phyloP scores from a whole-genome alignment of 2,888 invertebrate genomes.

The Isoperla grammatica region DNA sequence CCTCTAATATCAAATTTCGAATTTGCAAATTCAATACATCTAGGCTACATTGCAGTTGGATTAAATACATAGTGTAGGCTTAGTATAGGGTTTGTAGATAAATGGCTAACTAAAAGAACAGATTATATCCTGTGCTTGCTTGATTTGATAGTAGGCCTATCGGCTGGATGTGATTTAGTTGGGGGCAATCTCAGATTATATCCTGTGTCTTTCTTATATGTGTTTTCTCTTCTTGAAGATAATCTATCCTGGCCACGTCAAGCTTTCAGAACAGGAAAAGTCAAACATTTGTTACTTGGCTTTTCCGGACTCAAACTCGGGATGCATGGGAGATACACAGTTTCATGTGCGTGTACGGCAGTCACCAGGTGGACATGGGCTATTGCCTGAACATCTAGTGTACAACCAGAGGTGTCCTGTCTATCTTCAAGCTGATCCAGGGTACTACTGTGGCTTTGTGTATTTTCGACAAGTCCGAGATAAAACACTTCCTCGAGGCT shows the following conservation, averaged over 20 bases:
- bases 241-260: slow-evolving; percentile 74
- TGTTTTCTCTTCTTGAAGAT: slow-evolving; percentile 49
- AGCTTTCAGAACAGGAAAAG: slow-evolving; percentile 77
- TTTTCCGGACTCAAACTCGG: slow-evolving; percentile 98
- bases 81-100: too few relatives aligned
- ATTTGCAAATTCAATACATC: too few relatives aligned
- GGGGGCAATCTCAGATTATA: too few relatives aligned
- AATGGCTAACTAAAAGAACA: too few relatives aligned
- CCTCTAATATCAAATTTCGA: too few relatives aligned
- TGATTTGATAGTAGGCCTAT: too few relatives aligned
- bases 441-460: slow-evolving; percentile 95
- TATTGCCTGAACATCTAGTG: slow-evolving; percentile 51
- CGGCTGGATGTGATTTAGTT: too few relatives aligned
- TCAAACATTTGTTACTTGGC: slow-evolving; percentile 96
- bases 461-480: slow-evolving; percentile 98
- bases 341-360: slow-evolving; percentile 89
- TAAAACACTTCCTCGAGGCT: slow-evolving; percentile 84
- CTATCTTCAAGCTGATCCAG: slow-evolving; percentile 71
- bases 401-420: slow-evolving; percentile 76
- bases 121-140: too few relatives aligned
- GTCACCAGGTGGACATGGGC: slow-evolving; percentile 49
- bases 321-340: slow-evolving; percentile 97
- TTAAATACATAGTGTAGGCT: too few relatives aligned
- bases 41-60: too few relatives aligned
- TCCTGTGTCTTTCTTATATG: too few relatives aligned